Evolutionary conservation across 1,140 invertebrate species (phyloP).

Genomic region (Aphaenogaster ashmeadi): DNA sequence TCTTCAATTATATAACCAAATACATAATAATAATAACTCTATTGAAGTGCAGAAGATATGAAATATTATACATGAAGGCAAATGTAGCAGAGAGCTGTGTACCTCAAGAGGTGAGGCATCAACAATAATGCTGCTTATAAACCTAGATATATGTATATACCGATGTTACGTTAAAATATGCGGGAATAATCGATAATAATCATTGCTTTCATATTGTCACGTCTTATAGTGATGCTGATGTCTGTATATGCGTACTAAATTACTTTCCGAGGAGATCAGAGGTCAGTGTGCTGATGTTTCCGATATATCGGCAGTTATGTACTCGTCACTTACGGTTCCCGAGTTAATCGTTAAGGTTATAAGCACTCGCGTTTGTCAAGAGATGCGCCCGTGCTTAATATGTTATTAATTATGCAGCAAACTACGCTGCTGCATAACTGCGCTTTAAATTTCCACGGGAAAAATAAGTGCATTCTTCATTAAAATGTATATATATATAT

Average conservation of each 20-base stretch:
- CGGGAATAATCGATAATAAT: constrained; percentile 8
- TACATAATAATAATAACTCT: background rate
- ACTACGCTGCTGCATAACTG: background rate
- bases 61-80: no score
- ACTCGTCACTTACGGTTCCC: constrained; percentile 12
- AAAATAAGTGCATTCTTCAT: background rate
- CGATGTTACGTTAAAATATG: background rate
- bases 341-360: constrained; percentile 18
- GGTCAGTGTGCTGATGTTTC: constrained; percentile 64
- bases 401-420: constrained; percentile 16
- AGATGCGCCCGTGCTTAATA: background rate
- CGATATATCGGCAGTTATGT: constrained; percentile 63
- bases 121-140: no score
- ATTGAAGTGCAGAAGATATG: no score
- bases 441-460: background rate
- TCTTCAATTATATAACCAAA: background rate
- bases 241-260: constrained; percentile 26
- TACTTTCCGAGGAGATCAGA: constrained; percentile 36
- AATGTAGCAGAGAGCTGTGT: no score
- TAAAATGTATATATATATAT: background rate
- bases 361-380: background rate
- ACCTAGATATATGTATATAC: background rate
- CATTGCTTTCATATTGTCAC: background rate
- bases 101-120: no score
- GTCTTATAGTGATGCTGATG: background rate